Evolutionary conservation across 1,140 invertebrate species (phyloP), one percentile per base, ranked within the genome.

Genomic region (Steinernema feltiae): DNA sequence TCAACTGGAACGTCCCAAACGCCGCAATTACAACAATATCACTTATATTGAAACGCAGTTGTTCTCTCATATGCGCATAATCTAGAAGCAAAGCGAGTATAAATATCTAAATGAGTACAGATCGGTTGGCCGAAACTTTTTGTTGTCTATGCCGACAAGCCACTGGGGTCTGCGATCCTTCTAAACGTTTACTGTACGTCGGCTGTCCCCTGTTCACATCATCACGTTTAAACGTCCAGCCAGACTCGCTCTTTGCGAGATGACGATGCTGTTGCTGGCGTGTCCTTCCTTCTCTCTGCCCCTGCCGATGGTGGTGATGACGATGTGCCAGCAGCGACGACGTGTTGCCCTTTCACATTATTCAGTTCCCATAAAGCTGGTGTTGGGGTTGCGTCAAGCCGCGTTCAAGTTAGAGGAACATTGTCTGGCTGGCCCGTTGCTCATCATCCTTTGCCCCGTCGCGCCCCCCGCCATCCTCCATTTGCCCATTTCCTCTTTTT

Each of bases 311-410:
- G 7, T 63, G 53, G 3, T 27, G 53, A 63, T 63, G 53, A 63
- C 24, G 53, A 63, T 63, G 53, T 63, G 53, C 53, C 53, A 63
- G 53, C 53, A 21, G 53, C n/a, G n/a, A n/a, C 53, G 53, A 63
- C 53, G 53, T 63, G 53, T 63, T 63, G 53, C 53, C 53, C 53
- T 63, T 63, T 63, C 53, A 63, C 53, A 63, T 63, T 63, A 63
- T 63, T 63, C 24, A 63, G 53, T 63, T 63, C 53, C 53, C 53
- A 63, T 63, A 27, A 63, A 63, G 53, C 53, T 63, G 12, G n/a
- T n/a, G 53, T 21, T 21, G 53, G 53, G 53, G 15, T 63, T 21
- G 53, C 41, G 41, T n/a, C 41, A 7, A n/a, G 41, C 41, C n/a
- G 41, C 41, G n/a, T n/a, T n/a, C n/a, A n/a, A n/a, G n/a, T n/a